Conservation (phyloP, 2,888 invertebrate genomes). For the Hirtodrosophila duncani region DNA sequence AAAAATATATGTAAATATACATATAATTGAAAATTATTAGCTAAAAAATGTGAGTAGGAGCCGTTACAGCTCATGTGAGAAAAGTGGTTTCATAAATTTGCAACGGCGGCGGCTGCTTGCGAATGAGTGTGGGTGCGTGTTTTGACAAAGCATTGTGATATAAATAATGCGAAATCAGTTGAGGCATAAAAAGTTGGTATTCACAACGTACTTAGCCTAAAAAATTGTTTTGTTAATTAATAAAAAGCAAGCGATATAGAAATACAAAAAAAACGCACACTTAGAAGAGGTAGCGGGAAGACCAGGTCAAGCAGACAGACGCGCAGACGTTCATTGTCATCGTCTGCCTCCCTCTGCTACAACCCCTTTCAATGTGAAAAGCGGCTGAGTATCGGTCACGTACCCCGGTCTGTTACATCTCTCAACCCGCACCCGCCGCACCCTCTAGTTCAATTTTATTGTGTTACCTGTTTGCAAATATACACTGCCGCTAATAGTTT, state of each 20-base stretch:
- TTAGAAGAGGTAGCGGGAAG: too few relatives aligned
- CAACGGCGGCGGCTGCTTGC: constrained; percentile 15
- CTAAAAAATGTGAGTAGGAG: too few relatives aligned
- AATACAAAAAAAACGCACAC: too few relatives aligned
- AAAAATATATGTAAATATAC: too few relatives aligned
- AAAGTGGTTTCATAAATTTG: constrained; percentile 1
- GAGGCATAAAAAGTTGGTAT: constrained; percentile 28
- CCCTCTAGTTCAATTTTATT: too few relatives aligned
- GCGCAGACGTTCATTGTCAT: background rate
- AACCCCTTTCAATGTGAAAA: constrained; percentile 11
- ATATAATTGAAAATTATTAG: too few relatives aligned
- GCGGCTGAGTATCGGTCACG: constrained; percentile 32
- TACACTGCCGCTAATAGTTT: constrained; percentile 27
- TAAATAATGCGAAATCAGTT: too few relatives aligned
- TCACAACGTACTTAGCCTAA: constrained; percentile 19
- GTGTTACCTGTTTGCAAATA: constrained; percentile 61
- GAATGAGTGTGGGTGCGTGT: constrained; percentile 1
- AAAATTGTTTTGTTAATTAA: constrained; percentile 31
- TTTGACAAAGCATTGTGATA: constrained; percentile 1
- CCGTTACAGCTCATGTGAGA: constrained; percentile 14
- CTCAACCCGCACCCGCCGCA: constrained; percentile 8
- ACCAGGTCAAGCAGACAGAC: too few relatives aligned
- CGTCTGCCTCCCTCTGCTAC: background rate
- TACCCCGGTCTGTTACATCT: constrained; percentile 16
- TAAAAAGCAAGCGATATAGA: constrained; percentile 27